Evolutionary conservation across 2,797 vertebrate species (phyloP).

Genomic region (Epinephelus coioides): DNA sequence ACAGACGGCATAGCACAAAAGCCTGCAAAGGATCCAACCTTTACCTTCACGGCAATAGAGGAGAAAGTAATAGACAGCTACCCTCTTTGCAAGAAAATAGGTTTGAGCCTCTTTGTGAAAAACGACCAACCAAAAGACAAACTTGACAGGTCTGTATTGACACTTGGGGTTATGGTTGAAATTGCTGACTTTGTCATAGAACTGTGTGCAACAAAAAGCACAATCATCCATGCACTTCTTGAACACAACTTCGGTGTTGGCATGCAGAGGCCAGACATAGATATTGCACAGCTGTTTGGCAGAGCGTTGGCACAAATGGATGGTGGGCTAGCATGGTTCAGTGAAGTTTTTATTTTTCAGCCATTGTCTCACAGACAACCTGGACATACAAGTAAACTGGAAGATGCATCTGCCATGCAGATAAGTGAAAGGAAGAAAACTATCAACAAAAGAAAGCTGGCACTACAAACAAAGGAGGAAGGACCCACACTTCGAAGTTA

Average conservation of each 20-base stretch:
- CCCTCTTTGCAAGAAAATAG: conserved; percentile 30
- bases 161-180: background rate
- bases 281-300: background rate
- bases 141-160: conserved; percentile 11
- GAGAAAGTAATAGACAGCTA: background rate
- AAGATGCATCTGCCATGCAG: background rate
- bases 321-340: background rate
- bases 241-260: conserved; percentile 48
- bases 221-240: conserved; percentile 22
- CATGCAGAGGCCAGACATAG: background rate
- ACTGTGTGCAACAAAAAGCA: conserved; percentile 9
- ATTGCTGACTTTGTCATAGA: conserved; percentile 9
- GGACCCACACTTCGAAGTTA: background rate
- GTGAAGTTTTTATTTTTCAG: conserved; percentile 17
- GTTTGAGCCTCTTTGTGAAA: conserved; percentile 36
- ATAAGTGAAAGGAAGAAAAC: conserved; percentile 13
- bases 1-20: background rate
- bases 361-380: background rate
- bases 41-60: background rate
- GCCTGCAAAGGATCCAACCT: background rate
- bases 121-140: conserved; percentile 20
- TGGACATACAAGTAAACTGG: background rate
- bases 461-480: conserved; percentile 34
- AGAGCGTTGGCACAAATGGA: fast-evolving
- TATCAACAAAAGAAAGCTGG: conserved; percentile 8